Base-by-base conservation (phyloP, 2,113 vertebrate species). In the Seriola aureovittata region DNA sequence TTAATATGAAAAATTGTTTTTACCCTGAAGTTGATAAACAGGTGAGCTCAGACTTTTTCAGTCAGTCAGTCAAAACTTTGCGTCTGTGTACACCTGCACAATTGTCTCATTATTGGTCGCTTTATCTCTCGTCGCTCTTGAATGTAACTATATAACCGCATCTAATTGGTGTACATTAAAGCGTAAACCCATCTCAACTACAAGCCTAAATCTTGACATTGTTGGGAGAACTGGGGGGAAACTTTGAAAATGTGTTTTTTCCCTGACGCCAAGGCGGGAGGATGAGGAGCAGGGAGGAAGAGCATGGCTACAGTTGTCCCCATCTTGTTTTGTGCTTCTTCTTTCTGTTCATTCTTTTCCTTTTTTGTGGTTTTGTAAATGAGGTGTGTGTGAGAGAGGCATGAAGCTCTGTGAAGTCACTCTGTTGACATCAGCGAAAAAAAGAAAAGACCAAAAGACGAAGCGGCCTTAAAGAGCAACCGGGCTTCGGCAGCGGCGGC, bases 361-460 rank as follows among this genome's bases (percentile, higher is more conserved):
- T 87, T 89, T 93, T 88, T 92, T 93, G 93, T 84, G 95, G 91
- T 93, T 94, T 95, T 91, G 84, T 85, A 94, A 94, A 94, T 89
- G 94, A 95, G 93, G 92, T 85, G 93, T 81, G 89, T 89, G 78
- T 58, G 68, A 83, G 88, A 75, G 89, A 88, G 83, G 85, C 74
- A 89, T 36, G 68, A 63, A 88, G 77, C 91, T 88, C 85, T 96
- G 87, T 94, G 90, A 94, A 95, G 93, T 90, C 91, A 87, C 91
- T 87, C 90, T 92, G 94, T 95, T 93, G 92, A 95, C 95, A 95
- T 96, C 95, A 96, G 94, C 93, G 85, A n/a, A 91, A 93, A 86
- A 78, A 44, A 69, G 75, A 34, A 87, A 84, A 87, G 85, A 88
- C 78, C 54, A 78, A 91, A 91, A 91, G 88, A 90, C 60, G 81